Percentiles rank a stretch among this genome's conserved stretches.
These are phyloP conservation scores for Martes flavigula DNA, from an alignment of 2,797 vertebrate species.

Conservation along the genomic window DNA sequence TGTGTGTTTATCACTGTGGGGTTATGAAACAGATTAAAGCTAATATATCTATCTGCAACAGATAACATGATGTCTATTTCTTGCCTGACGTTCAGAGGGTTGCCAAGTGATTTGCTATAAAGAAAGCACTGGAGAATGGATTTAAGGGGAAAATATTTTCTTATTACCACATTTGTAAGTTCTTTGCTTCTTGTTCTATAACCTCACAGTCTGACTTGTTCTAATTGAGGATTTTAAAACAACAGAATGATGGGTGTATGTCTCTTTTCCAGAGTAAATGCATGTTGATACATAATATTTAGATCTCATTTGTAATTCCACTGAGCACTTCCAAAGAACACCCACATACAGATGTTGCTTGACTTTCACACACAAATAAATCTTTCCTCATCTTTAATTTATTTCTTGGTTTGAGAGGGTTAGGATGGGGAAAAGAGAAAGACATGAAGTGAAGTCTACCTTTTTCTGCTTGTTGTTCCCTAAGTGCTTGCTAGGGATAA, in stretches of 20 bases:
- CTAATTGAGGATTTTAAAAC: neutral
- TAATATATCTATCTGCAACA: neutral
- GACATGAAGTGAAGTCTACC: neutral
- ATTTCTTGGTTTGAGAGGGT: neutral
- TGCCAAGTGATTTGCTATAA: neutral
- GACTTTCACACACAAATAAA: neutral
- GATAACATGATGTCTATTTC: neutral
- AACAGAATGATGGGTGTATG: neutral
- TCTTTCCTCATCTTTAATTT: neutral
- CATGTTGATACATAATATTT: constrained; percentile 23
- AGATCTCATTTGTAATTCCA: constrained; percentile 41
- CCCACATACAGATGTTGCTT: neutral
- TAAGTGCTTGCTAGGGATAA: neutral
- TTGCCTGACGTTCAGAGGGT: neutral
- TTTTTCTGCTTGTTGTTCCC: neutral
- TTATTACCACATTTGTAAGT: neutral
- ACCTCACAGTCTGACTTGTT: neutral
- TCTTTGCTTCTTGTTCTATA: neutral
- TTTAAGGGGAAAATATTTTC: neutral
- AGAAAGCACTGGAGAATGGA: neutral
- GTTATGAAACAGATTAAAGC: neutral
- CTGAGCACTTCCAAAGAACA: neutral
- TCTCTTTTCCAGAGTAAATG: neutral
- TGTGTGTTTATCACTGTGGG: neutral
- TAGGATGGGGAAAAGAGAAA: neutral